Evolutionary conservation across 2,113 vertebrate genomes (phyloP).

Genomic region (Scophthalmus maximus): DNA sequence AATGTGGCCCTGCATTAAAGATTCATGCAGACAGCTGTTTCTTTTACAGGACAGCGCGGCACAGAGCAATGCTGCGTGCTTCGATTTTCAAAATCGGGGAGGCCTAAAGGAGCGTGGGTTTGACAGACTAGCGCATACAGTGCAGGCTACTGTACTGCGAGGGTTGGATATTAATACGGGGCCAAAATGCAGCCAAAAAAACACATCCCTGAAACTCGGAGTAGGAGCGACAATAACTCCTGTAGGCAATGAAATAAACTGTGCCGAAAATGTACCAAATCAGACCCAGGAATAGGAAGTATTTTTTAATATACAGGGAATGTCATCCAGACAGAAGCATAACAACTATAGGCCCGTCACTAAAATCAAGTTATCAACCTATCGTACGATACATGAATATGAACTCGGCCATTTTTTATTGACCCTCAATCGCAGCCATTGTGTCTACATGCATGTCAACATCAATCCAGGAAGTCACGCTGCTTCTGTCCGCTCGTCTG

Average conservation of each 20-base stretch:
- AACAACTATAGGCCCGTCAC: too few relatives aligned
- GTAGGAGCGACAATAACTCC: not conserved
- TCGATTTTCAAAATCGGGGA: slow-evolving; percentile 60
- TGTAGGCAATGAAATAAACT: not conserved
- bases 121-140: not conserved
- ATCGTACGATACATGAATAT: too few relatives aligned
- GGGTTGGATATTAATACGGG: not conserved
- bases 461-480: too few relatives aligned
- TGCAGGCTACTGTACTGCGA: not conserved
- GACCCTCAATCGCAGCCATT: too few relatives aligned
- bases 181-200: not conserved
- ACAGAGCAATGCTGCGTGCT: slow-evolving; percentile 55
- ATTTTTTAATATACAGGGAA: too few relatives aligned
- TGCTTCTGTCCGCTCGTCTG: too few relatives aligned
- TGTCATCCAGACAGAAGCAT: too few relatives aligned
- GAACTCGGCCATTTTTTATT: too few relatives aligned
- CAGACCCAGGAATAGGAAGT: too few relatives aligned
- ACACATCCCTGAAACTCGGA: not conserved
- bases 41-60: slow-evolving; percentile 62
- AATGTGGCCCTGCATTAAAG: slow-evolving; percentile 77
- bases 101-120: slow-evolving; percentile 29
- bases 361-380: too few relatives aligned
- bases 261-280: too few relatives aligned
- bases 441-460: too few relatives aligned
- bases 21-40: slow-evolving; percentile 83